Percentiles rank a stretch among this genome's conserved stretches.
Evolutionary conservation across 30 jellyfish, hydroid and myxozoan species (phyloP).

Genomic region (Chrysaora quinquecirrha): DNA sequence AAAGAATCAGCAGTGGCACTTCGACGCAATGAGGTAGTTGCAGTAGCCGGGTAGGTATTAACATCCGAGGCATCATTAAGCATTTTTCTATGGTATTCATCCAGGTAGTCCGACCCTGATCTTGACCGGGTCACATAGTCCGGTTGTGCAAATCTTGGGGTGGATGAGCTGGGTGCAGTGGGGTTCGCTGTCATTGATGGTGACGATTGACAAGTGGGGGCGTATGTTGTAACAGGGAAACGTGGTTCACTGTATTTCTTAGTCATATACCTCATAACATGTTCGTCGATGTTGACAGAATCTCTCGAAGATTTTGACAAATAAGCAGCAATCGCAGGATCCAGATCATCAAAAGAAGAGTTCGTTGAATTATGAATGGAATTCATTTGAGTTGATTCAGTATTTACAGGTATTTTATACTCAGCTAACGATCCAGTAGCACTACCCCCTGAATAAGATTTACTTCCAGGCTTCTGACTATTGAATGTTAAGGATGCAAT

Average conservation of each 20-base stretch:
- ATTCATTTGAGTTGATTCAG: background rate
- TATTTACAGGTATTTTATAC: background rate
- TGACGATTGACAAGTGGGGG: background rate
- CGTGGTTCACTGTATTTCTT: constrained; percentile 94
- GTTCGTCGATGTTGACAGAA: constrained; percentile 62
- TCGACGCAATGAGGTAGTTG: background rate
- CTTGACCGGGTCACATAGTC: constrained; percentile 4
- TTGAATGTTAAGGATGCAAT: constrained; percentile 58
- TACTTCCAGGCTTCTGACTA: constrained; percentile 45
- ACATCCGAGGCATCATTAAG: background rate
- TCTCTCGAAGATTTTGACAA: constrained; percentile 38
- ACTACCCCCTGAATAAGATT: constrained; percentile 11
- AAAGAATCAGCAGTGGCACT: background rate
- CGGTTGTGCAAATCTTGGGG: background rate
- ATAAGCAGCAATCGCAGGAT: constrained; percentile 15
- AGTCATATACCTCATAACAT: constrained; percentile 85
- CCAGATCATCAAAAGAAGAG: constrained; percentile 61
- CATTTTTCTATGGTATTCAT: background rate
- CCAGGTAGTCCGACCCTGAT: background rate
- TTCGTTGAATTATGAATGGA: constrained; percentile 14
- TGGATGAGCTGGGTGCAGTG: background rate
- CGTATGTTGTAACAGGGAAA: constrained; percentile 41
- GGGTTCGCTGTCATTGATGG: background rate
- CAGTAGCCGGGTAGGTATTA: background rate
- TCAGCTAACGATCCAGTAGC: background rate